Conservation (phyloP, 2,888 invertebrate genomes). For the Luperina testacea region DNA sequence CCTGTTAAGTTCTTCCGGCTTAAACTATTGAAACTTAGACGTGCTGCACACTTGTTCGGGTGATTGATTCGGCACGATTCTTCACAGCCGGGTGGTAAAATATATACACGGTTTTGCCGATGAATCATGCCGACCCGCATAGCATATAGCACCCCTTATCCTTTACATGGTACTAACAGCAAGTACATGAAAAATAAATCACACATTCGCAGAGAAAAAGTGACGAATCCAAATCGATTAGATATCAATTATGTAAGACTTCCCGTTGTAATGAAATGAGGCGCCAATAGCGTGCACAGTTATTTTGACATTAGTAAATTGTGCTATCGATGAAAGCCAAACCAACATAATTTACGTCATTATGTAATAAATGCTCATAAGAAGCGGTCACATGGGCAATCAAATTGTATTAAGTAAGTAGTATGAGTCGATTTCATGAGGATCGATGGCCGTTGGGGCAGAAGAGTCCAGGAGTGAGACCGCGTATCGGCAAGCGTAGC, state of each 20-base stretch:
- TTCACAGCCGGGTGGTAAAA: not conserved
- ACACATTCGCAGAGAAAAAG: not conserved
- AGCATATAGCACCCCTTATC: not conserved
- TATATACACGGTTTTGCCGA: not conserved
- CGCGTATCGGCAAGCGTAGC: too few relatives aligned
- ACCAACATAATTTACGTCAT: slow-evolving; percentile 24
- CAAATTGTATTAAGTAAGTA: not conserved
- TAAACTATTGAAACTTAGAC: not conserved
- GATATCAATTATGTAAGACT: slow-evolving; percentile 14
- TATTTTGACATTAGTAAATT: slow-evolving; percentile 35
- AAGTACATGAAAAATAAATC: not conserved
- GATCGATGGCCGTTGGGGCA: too few relatives aligned
- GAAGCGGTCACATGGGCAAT: slow-evolving; percentile 3
- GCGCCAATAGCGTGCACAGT: slow-evolving; percentile 9
- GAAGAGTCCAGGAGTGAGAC: too few relatives aligned
- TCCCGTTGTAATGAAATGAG: slow-evolving; percentile 18
- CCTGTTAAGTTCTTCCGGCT: not conserved
- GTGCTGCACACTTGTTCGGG: not conserved
- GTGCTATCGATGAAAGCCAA: slow-evolving; percentile 3
- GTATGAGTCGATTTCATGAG: not conserved
- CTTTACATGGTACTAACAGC: not conserved
- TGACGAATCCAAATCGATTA: slow-evolving; percentile 21
- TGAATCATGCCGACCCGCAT: not conserved
- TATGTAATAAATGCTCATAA: slow-evolving; percentile 9
- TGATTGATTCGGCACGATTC: not conserved